A percentile compares a stretch with the other conserved stretches of the same genome.
phyloP scores from a whole-genome alignment of 1,140 invertebrate genomes.

The Drosophila insularis region DNA sequence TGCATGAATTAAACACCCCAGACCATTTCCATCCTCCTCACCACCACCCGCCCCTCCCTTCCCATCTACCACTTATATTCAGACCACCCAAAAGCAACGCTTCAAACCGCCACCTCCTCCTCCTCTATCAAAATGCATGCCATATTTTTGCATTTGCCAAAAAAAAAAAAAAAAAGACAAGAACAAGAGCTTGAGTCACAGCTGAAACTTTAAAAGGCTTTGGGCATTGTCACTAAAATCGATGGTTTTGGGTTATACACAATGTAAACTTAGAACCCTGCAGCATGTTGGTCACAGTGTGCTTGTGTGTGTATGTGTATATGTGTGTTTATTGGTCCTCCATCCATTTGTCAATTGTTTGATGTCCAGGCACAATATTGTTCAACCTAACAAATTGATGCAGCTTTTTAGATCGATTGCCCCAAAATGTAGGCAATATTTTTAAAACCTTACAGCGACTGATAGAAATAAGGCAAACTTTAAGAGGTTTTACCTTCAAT shows the following conservation, averaged over 20 bases:
- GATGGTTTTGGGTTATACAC: slow-evolving; percentile 8
- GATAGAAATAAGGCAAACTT: background rate
- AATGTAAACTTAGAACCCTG: background rate
- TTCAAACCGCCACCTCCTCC: too few relatives aligned
- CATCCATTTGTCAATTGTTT: slow-evolving; percentile 15
- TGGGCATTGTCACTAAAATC: slow-evolving; percentile 8
- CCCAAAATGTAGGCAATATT: slow-evolving; percentile 1
- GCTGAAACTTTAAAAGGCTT: slow-evolving; percentile 35
- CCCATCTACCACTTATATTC: background rate
- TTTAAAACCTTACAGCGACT: background rate
- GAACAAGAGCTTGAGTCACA: slow-evolving; percentile 12
- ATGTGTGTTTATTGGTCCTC: slow-evolving; percentile 11
- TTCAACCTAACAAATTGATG: background rate
- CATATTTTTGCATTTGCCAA: slow-evolving; percentile 21
- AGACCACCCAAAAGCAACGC: background rate
- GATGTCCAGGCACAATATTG: slow-evolving; percentile 6
- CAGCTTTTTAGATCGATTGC: slow-evolving; percentile 6
- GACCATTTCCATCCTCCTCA: background rate
- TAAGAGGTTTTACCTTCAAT: too few relatives aligned
- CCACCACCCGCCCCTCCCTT: too few relatives aligned
- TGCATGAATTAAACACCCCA: slow-evolving; percentile 69
- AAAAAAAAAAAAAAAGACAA: slow-evolving; percentile 4
- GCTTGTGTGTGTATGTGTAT: background rate
- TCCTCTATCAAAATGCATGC: slow-evolving; percentile 14
- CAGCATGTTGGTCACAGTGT: background rate